Base-by-base conservation (phyloP, 2,888 invertebrate genomes). In the Portevinia maculata region DNA sequence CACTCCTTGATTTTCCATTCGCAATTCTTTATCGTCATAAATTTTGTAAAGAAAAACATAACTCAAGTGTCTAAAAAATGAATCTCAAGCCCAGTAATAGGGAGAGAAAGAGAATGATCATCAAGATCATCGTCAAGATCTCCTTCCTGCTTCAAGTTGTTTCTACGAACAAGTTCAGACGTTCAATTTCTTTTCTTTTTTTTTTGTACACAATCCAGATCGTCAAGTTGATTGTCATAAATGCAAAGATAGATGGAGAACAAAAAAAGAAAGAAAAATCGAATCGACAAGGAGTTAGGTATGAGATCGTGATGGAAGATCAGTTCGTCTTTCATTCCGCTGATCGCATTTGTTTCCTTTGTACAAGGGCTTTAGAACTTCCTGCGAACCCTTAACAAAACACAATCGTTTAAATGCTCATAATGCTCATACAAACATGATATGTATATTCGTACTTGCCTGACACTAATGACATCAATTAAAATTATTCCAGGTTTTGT, bases 161-260 rank as follows among this genome's bases (percentile, higher is more conserved):
- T 75, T 73, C 76, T 75, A 69, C 81, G 74, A 79, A 75, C 81
- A 81, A 81, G 75, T 75, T 81, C 67, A 64, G 32, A 32, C 11
- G 15, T 28, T n/a, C 15, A 15, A 19, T 15, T 62, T 48, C 41
- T 15, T 13, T 64, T 57, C n/a, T 52, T 34, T 34, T 15, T 37
- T 37, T 9, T 34, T 1, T 15, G 46, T 70, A 78, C 65, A 73
- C 76, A 83, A 83, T 76, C 73, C 83, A 83, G 83, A 83, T 73
- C 83, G 71, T 83, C 83, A 83, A 73, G 76, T 76, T 76, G 71
- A 76, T 75, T 83, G 73, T 78, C 83, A 78, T 78, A 83, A 83
- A 71, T 83, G 83, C 71, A 81, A 67, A 76, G 70, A 69, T 75
- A 64, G 32, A 71, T 50, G 30, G 52, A 50, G 15, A 41, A 15